Evolutionary conservation across 1,140 invertebrate species (phyloP), one percentile per base, ranked within the genome.

Genomic region (Psilanteris sp.): DNA sequence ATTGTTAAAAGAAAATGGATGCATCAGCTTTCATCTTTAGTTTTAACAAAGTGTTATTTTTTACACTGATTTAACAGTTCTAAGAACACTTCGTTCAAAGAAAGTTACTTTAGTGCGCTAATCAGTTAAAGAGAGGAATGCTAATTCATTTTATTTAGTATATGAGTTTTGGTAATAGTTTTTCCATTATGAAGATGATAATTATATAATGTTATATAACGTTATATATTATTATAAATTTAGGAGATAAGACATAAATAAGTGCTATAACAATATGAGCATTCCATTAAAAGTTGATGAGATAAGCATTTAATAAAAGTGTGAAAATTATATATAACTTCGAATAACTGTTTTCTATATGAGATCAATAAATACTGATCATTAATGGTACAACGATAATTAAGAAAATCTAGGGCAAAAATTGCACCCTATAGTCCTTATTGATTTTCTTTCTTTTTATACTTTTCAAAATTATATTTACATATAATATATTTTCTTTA

Each of bases 401-500:
- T 43, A 66, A 41, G 29, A 32, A 15, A 26, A 66, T 54, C 18
- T 67, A 13, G 50, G 48, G 4, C 62, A 55, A 67, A 54, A 67
- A 48, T 48, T 16, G 22, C 41, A 37, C 62, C 41, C 62, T 41
- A n/a, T n/a, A n/a, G n/a, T n/a, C n/a, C n/a, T n/a, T n/a, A n/a
- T n/a, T n/a, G n/a, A n/a, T n/a, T n/a, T n/a, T n/a, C n/a, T n/a
- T n/a, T n/a, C n/a, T n/a, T n/a, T n/a, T n/a, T n/a, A n/a, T n/a
- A n/a, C n/a, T n/a, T n/a, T n/a, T n/a, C n/a, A n/a, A n/a, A n/a
- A n/a, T n/a, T n/a, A n/a, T n/a, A n/a, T n/a, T n/a, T n/a, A n/a
- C n/a, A n/a, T n/a, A n/a, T n/a, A n/a, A n/a, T n/a, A n/a, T n/a
- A n/a, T n/a, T n/a, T n/a, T n/a, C n/a, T n/a, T n/a, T n/a, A n/a